These are phyloP conservation scores for Bujurquina vittata DNA, from an alignment of 2,113 vertebrate species.

Conservation along the genomic window DNA sequence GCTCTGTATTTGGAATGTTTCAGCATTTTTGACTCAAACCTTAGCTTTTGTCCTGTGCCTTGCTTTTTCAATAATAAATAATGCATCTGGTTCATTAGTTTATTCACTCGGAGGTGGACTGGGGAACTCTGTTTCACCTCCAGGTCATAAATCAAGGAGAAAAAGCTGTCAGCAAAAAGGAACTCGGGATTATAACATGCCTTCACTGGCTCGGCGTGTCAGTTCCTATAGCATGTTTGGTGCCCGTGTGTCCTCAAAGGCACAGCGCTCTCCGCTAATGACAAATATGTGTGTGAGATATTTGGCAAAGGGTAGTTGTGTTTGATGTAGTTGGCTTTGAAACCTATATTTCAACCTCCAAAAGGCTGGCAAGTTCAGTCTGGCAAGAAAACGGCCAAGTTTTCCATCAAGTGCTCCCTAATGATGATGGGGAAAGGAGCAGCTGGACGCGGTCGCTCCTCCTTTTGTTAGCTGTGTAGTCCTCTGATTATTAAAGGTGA, in stretches of 20 bases:
- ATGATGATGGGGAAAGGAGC: slow-evolving; percentile 41
- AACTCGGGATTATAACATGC: slow-evolving; percentile 58
- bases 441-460: slow-evolving; percentile 2
- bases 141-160: slow-evolving; percentile 70
- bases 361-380: slow-evolving; percentile 28
- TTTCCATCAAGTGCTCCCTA: slow-evolving; percentile 37
- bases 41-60: slow-evolving; percentile 57
- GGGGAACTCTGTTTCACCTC: slow-evolving; percentile 67
- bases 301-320: slow-evolving; percentile 45
- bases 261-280: slow-evolving; percentile 15
- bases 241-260: slow-evolving; percentile 16
- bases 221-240: slow-evolving; percentile 7
- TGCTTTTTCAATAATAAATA: slow-evolving; percentile 74
- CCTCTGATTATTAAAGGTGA: slow-evolving; percentile 6
- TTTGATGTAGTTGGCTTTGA: slow-evolving; percentile 53
- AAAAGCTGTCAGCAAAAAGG: slow-evolving; percentile 58
- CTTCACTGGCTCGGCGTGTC: slow-evolving; percentile 42
- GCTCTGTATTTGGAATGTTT: slow-evolving; percentile 46
- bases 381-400: slow-evolving; percentile 4
- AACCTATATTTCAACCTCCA: slow-evolving; percentile 24
- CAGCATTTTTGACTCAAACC: slow-evolving; percentile 23
- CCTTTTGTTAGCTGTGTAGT: slow-evolving; percentile 40
- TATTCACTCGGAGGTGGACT: slow-evolving; percentile 63
- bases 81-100: slow-evolving; percentile 76
- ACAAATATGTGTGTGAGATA: slow-evolving; percentile 54